Evolutionary conservation across 2,797 vertebrate species (phyloP).

Genomic region (Notolepis coatsorum): DNA sequence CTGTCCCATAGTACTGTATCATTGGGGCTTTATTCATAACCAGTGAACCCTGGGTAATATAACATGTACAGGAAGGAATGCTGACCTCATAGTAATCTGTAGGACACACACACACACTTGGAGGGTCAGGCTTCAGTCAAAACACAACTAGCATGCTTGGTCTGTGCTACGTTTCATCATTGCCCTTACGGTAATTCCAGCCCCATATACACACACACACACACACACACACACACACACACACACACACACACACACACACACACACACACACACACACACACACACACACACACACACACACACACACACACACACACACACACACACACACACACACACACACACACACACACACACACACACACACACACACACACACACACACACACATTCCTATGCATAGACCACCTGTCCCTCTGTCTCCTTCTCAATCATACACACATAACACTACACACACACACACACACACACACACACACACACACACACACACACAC

Average conservation of each 20-base stretch:
- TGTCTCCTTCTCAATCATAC: no score
- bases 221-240: not conserved
- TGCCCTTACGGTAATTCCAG: constrained; percentile 42
- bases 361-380: no score
- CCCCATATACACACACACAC: no score
- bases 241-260: constrained; percentile 1
- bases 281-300: not conserved
- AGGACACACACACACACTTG: constrained; percentile 19
- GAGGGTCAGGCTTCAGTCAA: constrained; percentile 53
- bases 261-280: not conserved
- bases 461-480: not conserved
- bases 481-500: not conserved
- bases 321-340: no score
- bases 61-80: constrained; percentile 19
- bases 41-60: not conserved
- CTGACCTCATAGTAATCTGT: constrained; percentile 1
- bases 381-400: no score
- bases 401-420: no score
- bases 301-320: not conserved
- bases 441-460: not conserved
- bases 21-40: not conserved
- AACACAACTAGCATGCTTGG: constrained; percentile 60
- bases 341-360: no score
- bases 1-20: not conserved
- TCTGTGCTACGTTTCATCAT: constrained; percentile 18